Conservation (phyloP, 2,797 vertebrate species). For the Gouania willdenowi region DNA sequence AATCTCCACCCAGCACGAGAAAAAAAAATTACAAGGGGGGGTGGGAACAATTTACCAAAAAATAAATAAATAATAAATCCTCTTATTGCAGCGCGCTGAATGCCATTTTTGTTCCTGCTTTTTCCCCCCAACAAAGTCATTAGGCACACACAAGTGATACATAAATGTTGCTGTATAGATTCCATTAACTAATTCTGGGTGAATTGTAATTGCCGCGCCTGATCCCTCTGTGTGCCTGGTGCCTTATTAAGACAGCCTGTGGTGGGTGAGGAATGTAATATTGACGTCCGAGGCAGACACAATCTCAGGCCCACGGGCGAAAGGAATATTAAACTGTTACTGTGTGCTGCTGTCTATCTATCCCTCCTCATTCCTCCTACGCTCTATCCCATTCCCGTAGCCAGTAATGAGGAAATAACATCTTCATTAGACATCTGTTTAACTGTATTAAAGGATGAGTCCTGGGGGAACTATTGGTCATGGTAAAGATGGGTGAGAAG, state of each 20-base stretch:
- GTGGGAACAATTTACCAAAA: too few relatives aligned
- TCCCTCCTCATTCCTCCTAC: conserved; percentile 55
- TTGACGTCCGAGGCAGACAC: conserved; percentile 80
- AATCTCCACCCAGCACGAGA: conserved; percentile 75
- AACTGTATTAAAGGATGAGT: conserved; percentile 77
- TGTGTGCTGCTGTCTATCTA: conserved; percentile 72
- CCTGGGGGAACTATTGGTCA: conserved; percentile 79
- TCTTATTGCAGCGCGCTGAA: conserved; percentile 74
- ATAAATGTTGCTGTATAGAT: conserved; percentile 77
- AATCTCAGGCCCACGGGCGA: conserved; percentile 79
- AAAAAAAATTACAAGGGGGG: conserved; percentile 60
- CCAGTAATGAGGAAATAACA: conserved; percentile 83
- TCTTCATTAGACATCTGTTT: conserved; percentile 85
- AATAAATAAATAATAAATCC: conserved; percentile 65
- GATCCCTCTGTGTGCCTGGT: conserved; percentile 73
- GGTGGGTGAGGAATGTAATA: conserved; percentile 80
- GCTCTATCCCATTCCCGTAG: conserved; percentile 64
- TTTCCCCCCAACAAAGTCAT: conserved; percentile 76
- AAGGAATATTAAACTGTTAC: conserved; percentile 78
- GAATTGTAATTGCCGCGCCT: conserved; percentile 79
- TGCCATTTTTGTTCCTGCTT: conserved; percentile 70
- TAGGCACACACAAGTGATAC: conserved; percentile 73
- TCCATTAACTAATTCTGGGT: conserved; percentile 78
- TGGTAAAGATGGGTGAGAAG: conserved; percentile 59
- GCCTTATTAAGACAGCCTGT: conserved; percentile 80